These are phyloP conservation scores for Scleropages formosus DNA, from an alignment of 2,797 vertebrate species.

Conservation along the genomic window DNA sequence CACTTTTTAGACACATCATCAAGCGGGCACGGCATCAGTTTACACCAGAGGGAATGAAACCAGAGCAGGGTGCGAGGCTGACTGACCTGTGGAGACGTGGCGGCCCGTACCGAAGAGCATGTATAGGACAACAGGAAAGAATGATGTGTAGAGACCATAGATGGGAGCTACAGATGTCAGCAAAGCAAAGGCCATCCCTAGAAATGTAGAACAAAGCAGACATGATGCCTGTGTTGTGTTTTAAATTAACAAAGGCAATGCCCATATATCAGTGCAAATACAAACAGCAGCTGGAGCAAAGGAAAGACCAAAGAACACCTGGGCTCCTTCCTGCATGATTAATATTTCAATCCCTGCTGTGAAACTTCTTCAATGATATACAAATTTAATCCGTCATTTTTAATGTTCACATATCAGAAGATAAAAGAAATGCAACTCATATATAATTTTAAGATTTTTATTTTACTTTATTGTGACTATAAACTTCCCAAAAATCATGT, in stretches of 20 bases:
- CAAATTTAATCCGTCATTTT: no score
- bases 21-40: not conserved
- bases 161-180: slow-evolving; percentile 87
- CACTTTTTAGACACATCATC: not conserved
- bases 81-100: slow-evolving; percentile 86
- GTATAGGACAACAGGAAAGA: slow-evolving; percentile 86
- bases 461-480: no score
- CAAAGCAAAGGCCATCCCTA: slow-evolving; percentile 91
- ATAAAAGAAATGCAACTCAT: no score
- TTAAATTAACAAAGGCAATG: not conserved
- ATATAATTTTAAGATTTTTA: no score
- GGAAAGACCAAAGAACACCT: no score
- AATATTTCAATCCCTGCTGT: no score
- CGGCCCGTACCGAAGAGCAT: slow-evolving; percentile 86
- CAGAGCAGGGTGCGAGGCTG: not conserved
- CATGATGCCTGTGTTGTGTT: not conserved
- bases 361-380: no score
- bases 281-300: no score
- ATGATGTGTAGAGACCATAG: slow-evolving; percentile 90
- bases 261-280: no score
- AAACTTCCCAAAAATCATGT: no score
- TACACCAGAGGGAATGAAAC: not conserved
- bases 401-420: no score
- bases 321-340: no score
- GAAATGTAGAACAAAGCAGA: slow-evolving; percentile 25